Evolutionary conservation across 2,797 vertebrate species (phyloP).

Genomic region (Anas bahamensis): DNA sequence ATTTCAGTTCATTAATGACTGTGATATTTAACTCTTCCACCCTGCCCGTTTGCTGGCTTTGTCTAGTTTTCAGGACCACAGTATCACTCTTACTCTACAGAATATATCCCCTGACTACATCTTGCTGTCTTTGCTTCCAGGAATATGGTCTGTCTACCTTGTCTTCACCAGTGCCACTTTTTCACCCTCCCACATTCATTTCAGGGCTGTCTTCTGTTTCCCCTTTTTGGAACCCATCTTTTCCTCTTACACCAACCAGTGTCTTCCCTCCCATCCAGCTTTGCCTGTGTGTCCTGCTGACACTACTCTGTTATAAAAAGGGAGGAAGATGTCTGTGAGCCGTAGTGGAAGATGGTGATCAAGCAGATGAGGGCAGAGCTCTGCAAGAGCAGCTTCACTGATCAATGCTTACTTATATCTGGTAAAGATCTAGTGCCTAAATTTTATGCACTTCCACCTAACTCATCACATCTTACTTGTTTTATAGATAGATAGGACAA

Average conservation of each 20-base stretch:
- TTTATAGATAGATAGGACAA: neutral
- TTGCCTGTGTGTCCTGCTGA: neutral
- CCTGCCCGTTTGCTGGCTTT: neutral
- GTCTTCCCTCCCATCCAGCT: neutral
- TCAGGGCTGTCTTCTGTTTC: neutral
- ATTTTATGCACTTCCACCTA: neutral
- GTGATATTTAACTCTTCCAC: constrained; percentile 9
- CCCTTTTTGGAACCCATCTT: neutral
- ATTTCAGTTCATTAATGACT: constrained; percentile 45
- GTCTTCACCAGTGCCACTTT: neutral
- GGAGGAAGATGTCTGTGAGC: neutral
- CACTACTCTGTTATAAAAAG: neutral
- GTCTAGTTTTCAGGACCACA: neutral
- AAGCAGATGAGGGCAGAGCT: neutral
- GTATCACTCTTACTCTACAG: neutral
- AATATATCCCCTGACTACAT: neutral
- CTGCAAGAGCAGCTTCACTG: neutral
- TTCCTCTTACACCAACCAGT: neutral
- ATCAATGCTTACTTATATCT: neutral
- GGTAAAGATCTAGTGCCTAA: neutral
- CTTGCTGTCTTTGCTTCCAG: neutral
- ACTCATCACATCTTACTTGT: neutral
- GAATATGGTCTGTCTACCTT: neutral
- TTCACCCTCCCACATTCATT: neutral
- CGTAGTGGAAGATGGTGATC: neutral